These are phyloP conservation scores for Macrochelys suwanniensis DNA, from an alignment of 2,797 vertebrate genomes.

Conservation along the genomic window DNA sequence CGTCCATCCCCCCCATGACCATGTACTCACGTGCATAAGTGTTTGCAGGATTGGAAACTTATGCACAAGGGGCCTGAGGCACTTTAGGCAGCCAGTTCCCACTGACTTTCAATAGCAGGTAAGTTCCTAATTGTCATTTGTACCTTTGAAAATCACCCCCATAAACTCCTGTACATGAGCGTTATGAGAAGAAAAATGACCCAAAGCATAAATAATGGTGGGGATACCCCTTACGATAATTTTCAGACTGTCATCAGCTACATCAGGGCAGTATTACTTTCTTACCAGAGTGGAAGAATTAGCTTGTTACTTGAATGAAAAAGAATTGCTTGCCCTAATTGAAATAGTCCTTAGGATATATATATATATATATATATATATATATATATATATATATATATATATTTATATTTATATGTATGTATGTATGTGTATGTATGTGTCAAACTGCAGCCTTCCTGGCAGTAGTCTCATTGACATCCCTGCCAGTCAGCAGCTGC, in stretches of 20 bases:
- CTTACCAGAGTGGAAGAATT: background rate
- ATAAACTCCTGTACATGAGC: background rate
- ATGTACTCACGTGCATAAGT: rapidly evolving
- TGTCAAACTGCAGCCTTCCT: constrained; percentile 20
- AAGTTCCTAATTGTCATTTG: background rate
- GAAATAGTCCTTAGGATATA: background rate
- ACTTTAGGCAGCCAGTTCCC: background rate
- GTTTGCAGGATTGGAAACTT: background rate
- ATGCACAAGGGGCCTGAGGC: background rate
- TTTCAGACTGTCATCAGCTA: background rate
- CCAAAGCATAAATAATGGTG: background rate
- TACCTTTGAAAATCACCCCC: background rate
- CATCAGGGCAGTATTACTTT: background rate
- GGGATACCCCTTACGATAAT: background rate
- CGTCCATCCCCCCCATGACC: background rate
- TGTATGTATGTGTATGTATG: no score
- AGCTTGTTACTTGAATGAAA: constrained; percentile 9
- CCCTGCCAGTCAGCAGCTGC: constrained; percentile 63
- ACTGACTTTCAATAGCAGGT: background rate
- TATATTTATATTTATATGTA: no score
- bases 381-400: background rate
- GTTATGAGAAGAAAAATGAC: background rate
- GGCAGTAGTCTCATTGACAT: constrained; percentile 38
- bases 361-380: no score
- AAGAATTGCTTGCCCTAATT: constrained; percentile 12